These are phyloP conservation scores for Nasonia giraulti DNA, from an alignment of 1,140 invertebrate genomes.

Conservation along the genomic window DNA sequence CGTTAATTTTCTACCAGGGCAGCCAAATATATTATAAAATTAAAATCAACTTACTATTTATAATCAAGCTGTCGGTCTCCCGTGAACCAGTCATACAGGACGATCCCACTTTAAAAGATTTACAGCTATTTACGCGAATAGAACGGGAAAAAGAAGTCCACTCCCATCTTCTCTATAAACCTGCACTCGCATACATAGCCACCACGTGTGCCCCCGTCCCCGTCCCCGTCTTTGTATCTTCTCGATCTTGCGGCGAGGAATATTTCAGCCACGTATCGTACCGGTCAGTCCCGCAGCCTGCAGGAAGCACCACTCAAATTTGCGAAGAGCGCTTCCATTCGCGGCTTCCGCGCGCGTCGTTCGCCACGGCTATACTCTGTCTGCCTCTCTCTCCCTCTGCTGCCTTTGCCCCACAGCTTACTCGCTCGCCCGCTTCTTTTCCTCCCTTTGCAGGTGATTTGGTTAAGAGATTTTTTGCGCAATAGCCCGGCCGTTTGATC, in stretches of 20 bases:
- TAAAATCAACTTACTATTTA: no score
- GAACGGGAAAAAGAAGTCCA: neutral
- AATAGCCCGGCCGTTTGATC: neutral
- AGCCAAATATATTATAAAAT: no score
- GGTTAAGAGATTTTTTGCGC: slow-evolving; percentile 38
- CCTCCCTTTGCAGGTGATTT: slow-evolving; percentile 26
- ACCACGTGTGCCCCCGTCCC: neutral
- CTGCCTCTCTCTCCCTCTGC: neutral
- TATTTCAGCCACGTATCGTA: neutral
- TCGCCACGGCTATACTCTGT: neutral
- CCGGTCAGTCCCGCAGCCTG: neutral
- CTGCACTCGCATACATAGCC: neutral
- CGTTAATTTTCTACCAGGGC: no score
- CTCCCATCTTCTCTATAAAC: neutral
- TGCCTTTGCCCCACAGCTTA: neutral
- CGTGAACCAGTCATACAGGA: no score
- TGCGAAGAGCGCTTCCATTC: slow-evolving; percentile 55
- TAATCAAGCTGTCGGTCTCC: no score
- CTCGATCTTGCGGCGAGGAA: neutral
- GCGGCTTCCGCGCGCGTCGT: neutral
- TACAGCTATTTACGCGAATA: no score
- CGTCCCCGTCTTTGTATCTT: neutral
- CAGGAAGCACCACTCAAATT: slow-evolving; percentile 58
- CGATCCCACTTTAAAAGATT: no score
- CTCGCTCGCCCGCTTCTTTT: neutral